These are phyloP conservation scores for Lophotriccus pileatus DNA, from an alignment of 2,797 vertebrate species.

Conservation along the genomic window DNA sequence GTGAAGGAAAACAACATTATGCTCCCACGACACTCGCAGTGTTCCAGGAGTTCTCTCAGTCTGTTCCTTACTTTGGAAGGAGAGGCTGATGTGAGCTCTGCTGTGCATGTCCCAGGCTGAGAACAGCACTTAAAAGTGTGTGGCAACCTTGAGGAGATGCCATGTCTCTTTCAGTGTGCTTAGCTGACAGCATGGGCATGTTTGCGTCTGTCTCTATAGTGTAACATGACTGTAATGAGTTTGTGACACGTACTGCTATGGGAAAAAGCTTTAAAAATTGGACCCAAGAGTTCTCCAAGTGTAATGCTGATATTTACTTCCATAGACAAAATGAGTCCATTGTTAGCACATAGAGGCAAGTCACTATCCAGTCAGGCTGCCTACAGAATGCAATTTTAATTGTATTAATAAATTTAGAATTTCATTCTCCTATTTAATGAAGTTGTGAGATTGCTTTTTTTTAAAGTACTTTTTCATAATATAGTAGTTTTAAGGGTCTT, in stretches of 20 bases:
- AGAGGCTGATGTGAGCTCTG: not conserved
- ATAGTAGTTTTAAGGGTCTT: not conserved
- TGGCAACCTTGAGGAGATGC: not conserved
- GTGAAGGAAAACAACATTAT: not conserved
- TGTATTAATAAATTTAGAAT: not conserved
- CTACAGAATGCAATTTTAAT: not conserved
- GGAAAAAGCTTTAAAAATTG: not conserved
- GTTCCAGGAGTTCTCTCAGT: not conserved
- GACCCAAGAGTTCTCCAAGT: not conserved
- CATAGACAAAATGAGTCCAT: not conserved
- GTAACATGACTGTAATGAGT: not conserved
- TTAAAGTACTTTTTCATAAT: not conserved
- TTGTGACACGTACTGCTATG: not conserved
- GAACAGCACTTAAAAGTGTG: not conserved
- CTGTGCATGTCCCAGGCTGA: not conserved
- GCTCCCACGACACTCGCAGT: not conserved
- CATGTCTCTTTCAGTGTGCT: not conserved
- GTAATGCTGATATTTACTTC: not conserved
- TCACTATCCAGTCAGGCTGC: not conserved
- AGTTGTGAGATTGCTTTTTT: not conserved
- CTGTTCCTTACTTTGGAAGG: not conserved
- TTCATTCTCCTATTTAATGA: not conserved
- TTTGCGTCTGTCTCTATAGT: not conserved
- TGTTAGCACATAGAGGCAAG: not conserved
- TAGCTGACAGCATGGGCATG: not conserved